Evolutionary conservation across 2,888 invertebrate species (phyloP), one percentile per base, ranked within the genome.

Genomic region (Diarsia mendica): DNA sequence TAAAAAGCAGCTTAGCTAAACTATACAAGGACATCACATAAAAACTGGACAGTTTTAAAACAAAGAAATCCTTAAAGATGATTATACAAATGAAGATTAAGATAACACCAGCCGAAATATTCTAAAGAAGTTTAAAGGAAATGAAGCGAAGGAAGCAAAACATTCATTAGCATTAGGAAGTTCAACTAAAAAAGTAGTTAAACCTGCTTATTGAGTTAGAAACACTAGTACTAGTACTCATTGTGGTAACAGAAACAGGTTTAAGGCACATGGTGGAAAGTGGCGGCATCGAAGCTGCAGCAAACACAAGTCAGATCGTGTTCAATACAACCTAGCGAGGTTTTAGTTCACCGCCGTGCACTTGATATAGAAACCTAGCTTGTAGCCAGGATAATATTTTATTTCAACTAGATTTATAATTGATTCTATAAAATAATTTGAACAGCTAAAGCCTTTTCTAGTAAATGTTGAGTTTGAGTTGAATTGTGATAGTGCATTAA

Each of bases 181-280:
- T 73, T 67, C 33, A 67, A 70, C n/a, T 63, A 75, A 79, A 83
- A 86, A 79, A 85, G 73, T 67, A 72, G 77, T 75, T 60, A 60
- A 61, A 76, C 85, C 72, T 79, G 80, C 75, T 82, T 85, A 77
- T 81, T 84, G 78, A 85, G 85, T 83, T 89, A 81, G 80, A 84
- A 77, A 68, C 77, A 80, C 71, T 79, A 86, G 82, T 82, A 72
- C 75, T 78, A 87, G 83, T 83, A 65, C 28, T 80, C 28, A 84
- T 60, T 80, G 83, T 80, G 77, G 77, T 55, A 65, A 66, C 61
- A 75, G 68, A 87, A 91, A 94, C 94, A 86, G 92, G 94, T 94
- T 94, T 89, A 89, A 85, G 89, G 89, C 93, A 92, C 89, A 92
- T 93, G 92, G 92, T 93, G 92, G 93, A 94, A 94, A 94, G 94